Percentiles rank a stretch among this genome's conserved stretches.
These are phyloP conservation scores for Archilochus colubris DNA, from an alignment of 2,113 vertebrate species.

Conservation along the genomic window DNA sequence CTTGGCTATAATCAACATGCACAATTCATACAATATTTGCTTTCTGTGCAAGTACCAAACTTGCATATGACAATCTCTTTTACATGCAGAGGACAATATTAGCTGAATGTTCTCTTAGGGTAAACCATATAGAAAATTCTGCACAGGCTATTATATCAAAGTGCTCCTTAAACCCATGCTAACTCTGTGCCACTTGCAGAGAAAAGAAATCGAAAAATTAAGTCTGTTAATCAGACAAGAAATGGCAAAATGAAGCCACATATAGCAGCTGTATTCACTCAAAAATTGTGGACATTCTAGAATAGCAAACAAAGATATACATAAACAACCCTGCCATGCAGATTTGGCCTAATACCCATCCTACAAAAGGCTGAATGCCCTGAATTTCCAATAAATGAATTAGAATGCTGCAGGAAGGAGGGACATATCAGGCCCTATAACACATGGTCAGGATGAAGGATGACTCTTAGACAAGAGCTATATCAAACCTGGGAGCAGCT, in stretches of 20 bases:
- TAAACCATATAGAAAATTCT: not conserved
- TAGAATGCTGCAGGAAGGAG: not conserved
- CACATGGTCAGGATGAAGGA: not conserved
- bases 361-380: not conserved
- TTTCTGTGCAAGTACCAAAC: constrained; percentile 8
- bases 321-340: not conserved
- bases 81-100: not conserved
- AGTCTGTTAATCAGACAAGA: not conserved
- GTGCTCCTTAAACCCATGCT: not conserved
- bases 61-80: not conserved
- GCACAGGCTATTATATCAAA: not conserved
- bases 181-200: not conserved
- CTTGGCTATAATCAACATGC: not conserved
- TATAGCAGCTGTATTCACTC: not conserved
- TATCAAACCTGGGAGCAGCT: not conserved
- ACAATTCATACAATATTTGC: not conserved
- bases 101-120: not conserved
- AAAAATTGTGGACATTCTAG: not conserved
- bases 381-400: not conserved
- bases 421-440: not conserved
- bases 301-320: not conserved
- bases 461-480: not conserved
- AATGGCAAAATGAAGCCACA: not conserved
- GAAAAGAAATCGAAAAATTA: not conserved
- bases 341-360: not conserved